phyloP scores from a whole-genome alignment of 1,140 invertebrate genomes.

The Tribolium madens region DNA sequence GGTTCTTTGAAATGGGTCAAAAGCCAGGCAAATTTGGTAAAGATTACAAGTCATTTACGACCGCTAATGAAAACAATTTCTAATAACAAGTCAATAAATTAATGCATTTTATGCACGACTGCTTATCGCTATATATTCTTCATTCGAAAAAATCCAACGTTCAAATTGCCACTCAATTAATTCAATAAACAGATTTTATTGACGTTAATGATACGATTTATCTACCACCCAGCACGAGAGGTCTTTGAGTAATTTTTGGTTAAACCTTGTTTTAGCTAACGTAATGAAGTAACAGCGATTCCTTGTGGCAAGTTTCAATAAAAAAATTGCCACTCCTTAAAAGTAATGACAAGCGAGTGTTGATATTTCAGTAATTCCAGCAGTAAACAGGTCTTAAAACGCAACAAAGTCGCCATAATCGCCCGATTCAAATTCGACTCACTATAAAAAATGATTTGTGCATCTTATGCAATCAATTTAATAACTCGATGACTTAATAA shows the following conservation, averaged over 20 bases:
- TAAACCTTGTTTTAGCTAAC: neutral
- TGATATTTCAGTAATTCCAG: conserved; percentile 13
- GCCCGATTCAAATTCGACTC: neutral
- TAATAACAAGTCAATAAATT: conserved; percentile 15
- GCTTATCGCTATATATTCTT: neutral
- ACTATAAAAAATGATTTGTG: conserved; percentile 3
- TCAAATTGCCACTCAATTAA: neutral
- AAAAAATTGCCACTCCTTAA: neutral
- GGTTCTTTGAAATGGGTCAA: neutral
- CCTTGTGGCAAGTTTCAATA: neutral
- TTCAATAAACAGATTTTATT: neutral
- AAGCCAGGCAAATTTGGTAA: neutral
- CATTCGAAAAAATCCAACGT: neutral
- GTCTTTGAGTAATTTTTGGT: neutral
- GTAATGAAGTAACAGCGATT: neutral
- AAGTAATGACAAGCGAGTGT: neutral
- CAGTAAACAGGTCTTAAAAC: conserved; percentile 15
- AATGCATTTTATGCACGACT: conserved; percentile 19
- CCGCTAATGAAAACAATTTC: conserved; percentile 4
- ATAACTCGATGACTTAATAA: conserved; percentile 35
- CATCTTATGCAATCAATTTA: conserved; percentile 34
- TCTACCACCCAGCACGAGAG: neutral
- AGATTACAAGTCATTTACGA: conserved; percentile 15
- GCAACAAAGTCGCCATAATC: conserved; percentile 1
- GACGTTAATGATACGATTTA: neutral